A percentile compares a stretch with the other conserved stretches of the same genome.
Evolutionary conservation across 2,888 invertebrate species (phyloP).

Genomic region (Athalia cordata): DNA sequence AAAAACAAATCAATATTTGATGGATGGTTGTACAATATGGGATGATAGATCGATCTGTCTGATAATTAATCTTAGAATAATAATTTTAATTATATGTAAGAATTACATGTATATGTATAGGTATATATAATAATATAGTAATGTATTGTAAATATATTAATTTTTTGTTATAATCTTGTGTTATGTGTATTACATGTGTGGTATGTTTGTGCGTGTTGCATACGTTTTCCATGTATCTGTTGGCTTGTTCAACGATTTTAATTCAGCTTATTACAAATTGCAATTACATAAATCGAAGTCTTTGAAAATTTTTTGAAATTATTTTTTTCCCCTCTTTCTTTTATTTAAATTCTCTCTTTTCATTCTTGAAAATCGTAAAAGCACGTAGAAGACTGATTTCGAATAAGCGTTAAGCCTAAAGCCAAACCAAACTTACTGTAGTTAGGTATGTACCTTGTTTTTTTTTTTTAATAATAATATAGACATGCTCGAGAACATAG

Average conservation of each 20-base stretch:
- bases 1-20: constrained; percentile 59
- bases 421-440: constrained; percentile 65
- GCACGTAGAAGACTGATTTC: constrained; percentile 55
- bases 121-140: constrained; percentile 45
- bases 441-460: no score
- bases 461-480: constrained; percentile 13
- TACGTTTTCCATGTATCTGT: constrained; percentile 19
- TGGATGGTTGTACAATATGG: constrained; percentile 61
- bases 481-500: constrained; percentile 30
- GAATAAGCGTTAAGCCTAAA: constrained; percentile 67
- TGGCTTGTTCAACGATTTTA: constrained; percentile 6
- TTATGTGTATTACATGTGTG: constrained; percentile 41
- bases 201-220: constrained; percentile 48
- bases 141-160: constrained; percentile 46
- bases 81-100: constrained; percentile 44
- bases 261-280: constrained; percentile 42
- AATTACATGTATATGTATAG: constrained; percentile 54
- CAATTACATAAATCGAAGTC: constrained; percentile 49
- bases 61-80: constrained; percentile 52
- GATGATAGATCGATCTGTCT: constrained; percentile 56
- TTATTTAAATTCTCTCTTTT: neutral
- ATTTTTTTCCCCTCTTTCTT: constrained; percentile 8
- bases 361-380: constrained; percentile 38
- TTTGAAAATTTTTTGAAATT: constrained; percentile 20
- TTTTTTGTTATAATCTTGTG: constrained; percentile 33